Conservation (phyloP, 2,888 invertebrate genomes). For the Dromius quadrimaculatus region DNA sequence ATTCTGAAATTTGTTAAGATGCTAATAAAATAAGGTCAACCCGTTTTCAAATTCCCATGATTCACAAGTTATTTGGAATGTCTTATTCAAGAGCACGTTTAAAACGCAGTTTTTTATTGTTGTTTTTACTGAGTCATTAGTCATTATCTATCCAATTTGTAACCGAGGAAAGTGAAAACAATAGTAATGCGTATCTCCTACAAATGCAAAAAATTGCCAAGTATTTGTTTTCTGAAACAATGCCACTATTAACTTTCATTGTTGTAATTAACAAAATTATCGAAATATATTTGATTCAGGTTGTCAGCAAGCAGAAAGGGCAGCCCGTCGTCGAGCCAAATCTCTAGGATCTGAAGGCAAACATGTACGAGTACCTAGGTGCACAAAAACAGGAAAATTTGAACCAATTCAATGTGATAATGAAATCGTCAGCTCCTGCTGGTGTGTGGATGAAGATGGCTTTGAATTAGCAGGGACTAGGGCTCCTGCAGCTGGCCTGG, state of each 20-base stretch:
- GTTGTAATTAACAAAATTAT: too few relatives aligned
- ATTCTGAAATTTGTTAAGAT: too few relatives aligned
- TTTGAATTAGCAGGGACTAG: constrained; percentile 83
- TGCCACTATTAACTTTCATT: constrained; percentile 17
- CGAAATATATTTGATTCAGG: constrained; percentile 66
- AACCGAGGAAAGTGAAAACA: constrained; percentile 13
- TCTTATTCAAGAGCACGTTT: too few relatives aligned
- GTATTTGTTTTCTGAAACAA: constrained; percentile 24
- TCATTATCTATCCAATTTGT: too few relatives aligned
- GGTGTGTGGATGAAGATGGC: constrained; percentile 87
- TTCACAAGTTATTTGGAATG: too few relatives aligned
- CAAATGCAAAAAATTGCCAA: not conserved
- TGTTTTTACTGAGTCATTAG: too few relatives aligned
- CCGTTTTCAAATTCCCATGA: too few relatives aligned
- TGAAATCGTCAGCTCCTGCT: constrained; percentile 79
- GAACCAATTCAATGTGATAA: constrained; percentile 83
- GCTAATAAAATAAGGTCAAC: too few relatives aligned
- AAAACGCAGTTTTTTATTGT: too few relatives aligned
- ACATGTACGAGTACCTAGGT: constrained; percentile 76
- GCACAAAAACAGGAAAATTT: constrained; percentile 79
- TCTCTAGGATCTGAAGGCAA: constrained; percentile 69
- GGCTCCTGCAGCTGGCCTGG: constrained; percentile 73
- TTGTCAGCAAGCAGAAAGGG: constrained; percentile 76
- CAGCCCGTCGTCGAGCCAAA: constrained; percentile 74
- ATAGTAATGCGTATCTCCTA: constrained; percentile 17